Conservation (phyloP, 2,888 invertebrate genomes). For the Acleris sparsana region DNA sequence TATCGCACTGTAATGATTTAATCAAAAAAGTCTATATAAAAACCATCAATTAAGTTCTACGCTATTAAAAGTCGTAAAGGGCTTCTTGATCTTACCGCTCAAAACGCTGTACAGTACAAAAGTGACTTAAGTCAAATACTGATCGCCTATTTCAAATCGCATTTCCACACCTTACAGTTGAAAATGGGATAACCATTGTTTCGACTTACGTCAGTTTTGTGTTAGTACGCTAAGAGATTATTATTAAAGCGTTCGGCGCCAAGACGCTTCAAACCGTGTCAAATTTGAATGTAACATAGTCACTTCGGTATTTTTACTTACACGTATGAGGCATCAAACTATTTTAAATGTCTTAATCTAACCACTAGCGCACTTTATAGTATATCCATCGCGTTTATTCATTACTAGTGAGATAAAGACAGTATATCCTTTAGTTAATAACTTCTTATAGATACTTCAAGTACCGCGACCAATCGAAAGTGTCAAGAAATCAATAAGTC, state of each 20-base stretch:
- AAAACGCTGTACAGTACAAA: too few relatives aligned
- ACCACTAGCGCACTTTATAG: not conserved
- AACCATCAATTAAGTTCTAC: slow-evolving; percentile 22
- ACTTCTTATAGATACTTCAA: not conserved
- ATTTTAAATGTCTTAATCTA: slow-evolving; percentile 20
- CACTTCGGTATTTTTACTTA: too few relatives aligned
- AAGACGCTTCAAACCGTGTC: too few relatives aligned
- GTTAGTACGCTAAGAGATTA: slow-evolving; percentile 14
- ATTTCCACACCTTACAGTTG: too few relatives aligned
- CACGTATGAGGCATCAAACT: not conserved
- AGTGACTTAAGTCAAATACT: too few relatives aligned
- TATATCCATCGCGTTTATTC: not conserved
- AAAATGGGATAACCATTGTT: too few relatives aligned
- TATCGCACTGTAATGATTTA: slow-evolving; percentile 20
- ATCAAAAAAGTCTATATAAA: slow-evolving; percentile 30
- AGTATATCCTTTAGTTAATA: not conserved
- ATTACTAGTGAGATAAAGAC: slow-evolving; percentile 7
- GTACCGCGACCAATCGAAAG: slow-evolving; percentile 20
- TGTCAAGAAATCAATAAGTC: slow-evolving; percentile 22
- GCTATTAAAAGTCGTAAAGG: slow-evolving; percentile 27
- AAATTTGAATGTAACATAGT: too few relatives aligned
- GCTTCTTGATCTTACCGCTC: slow-evolving; percentile 27
- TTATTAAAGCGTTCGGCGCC: slow-evolving; percentile 2
- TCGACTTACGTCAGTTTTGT: too few relatives aligned
- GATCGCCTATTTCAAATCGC: too few relatives aligned